Evolutionary conservation across 2,113 vertebrate genomes (phyloP).

Genomic region (Hydrolagus affinis): DNA sequence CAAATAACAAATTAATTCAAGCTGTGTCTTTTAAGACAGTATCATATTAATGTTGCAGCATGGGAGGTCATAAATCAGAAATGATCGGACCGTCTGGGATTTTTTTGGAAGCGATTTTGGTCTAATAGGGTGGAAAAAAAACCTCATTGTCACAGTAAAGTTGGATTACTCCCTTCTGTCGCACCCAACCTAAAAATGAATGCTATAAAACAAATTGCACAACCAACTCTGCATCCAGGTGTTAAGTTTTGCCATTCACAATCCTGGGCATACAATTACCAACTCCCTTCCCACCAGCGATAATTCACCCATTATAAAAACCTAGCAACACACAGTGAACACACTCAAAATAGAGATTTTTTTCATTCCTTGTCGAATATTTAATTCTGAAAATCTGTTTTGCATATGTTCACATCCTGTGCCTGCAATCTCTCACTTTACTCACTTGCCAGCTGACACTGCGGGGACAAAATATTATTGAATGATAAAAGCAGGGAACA

Average conservation of each 20-base stretch:
- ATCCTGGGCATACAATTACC: no score
- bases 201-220: background rate
- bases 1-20: conserved; percentile 21
- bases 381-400: background rate
- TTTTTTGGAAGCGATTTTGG: background rate
- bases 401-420: background rate
- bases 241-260: background rate
- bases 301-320: background rate
- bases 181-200: background rate
- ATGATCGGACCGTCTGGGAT: background rate
- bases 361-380: background rate
- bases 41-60: conserved; percentile 25
- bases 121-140: background rate
- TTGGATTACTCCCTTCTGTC: background rate
- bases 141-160: background rate
- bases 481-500: no score
- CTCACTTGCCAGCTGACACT: background rate
- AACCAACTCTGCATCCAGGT: background rate
- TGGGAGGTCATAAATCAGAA: conserved; percentile 13
- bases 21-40: conserved; percentile 17
- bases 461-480: no score
- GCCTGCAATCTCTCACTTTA: background rate
- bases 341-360: background rate
- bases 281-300: background rate
- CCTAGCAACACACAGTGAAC: background rate